Conservation (phyloP, 1,140 invertebrate genomes). For the Caenorhabditis elegans region DNA sequence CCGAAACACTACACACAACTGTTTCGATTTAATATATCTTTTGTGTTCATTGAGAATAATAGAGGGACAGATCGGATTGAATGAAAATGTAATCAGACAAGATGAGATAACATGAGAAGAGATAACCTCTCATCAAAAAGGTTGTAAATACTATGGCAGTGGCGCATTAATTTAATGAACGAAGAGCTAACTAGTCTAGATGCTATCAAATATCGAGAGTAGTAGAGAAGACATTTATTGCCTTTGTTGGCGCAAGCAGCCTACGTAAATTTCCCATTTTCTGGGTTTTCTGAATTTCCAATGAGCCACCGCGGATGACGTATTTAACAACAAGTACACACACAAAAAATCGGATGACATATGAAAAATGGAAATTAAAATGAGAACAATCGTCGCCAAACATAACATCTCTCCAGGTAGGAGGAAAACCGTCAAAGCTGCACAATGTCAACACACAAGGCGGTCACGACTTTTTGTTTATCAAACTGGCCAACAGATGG, state of each 20-base stretch:
- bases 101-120: background rate
- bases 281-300: background rate
- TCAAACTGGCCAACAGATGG: constrained; percentile 13
- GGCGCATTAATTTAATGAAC: too few species aligned
- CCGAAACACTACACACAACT: background rate
- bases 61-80: background rate
- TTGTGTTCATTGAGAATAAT: background rate
- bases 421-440: constrained; percentile 24
- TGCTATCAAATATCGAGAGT: background rate
- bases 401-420: constrained; percentile 5
- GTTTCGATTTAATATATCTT: background rate
- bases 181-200: too few species aligned
- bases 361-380: background rate
- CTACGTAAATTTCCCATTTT: constrained; percentile 10
- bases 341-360: too few species aligned
- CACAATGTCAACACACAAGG: constrained; percentile 19
- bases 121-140: too few species aligned
- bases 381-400: constrained; percentile 6
- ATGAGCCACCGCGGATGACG: background rate
- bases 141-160: too few species aligned
- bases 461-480: constrained; percentile 31
- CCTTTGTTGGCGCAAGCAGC: background rate
- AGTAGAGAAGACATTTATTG: too few species aligned
- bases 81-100: background rate
- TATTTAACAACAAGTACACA: too few species aligned